These are phyloP conservation scores for Clupea harengus DNA, from an alignment of 2,113 vertebrate species.

Conservation along the genomic window DNA sequence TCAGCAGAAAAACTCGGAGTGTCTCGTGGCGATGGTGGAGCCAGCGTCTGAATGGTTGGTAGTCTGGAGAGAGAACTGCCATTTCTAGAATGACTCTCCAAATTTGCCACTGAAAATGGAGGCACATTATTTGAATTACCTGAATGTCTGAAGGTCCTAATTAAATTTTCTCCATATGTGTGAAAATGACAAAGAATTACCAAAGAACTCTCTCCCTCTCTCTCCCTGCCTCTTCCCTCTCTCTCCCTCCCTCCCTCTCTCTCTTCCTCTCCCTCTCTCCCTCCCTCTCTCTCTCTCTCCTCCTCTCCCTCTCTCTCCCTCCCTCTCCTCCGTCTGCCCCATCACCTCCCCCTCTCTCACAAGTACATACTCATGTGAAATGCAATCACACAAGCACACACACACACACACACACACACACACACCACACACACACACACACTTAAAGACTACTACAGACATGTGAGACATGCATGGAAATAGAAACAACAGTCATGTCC, in stretches of 20 bases:
- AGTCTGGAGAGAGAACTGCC: slow-evolving; percentile 10
- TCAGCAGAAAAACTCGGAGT: slow-evolving; percentile 14
- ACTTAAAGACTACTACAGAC: not conserved
- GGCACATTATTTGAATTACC: slow-evolving; percentile 45
- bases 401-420: not conserved
- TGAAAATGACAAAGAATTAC: slow-evolving; percentile 4
- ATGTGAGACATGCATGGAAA: too few species aligned
- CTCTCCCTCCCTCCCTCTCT: too few species aligned
- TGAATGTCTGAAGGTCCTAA: slow-evolving; percentile 41
- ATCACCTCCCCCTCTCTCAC: not conserved
- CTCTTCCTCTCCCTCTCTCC: not conserved
- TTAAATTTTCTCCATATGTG: slow-evolving; percentile 18
- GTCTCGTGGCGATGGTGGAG: not conserved
- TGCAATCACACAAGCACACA: not conserved
- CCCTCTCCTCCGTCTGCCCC: not conserved
- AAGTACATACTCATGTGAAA: not conserved
- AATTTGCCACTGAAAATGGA: slow-evolving; percentile 28
- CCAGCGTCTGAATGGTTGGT: slow-evolving; percentile 19
- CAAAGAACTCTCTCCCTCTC: not conserved
- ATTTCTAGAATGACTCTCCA: slow-evolving; percentile 52
- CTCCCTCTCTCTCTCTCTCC: not conserved
- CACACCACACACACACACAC: not conserved
- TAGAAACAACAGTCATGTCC: not conserved
- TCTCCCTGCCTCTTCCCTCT: not conserved
- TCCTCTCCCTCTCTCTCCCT: not conserved